Percentiles rank a stretch among this genome's conserved stretches.
Conservation (phyloP, 1,140 invertebrate genomes). For the Thaumatotibia leucotreta region DNA sequence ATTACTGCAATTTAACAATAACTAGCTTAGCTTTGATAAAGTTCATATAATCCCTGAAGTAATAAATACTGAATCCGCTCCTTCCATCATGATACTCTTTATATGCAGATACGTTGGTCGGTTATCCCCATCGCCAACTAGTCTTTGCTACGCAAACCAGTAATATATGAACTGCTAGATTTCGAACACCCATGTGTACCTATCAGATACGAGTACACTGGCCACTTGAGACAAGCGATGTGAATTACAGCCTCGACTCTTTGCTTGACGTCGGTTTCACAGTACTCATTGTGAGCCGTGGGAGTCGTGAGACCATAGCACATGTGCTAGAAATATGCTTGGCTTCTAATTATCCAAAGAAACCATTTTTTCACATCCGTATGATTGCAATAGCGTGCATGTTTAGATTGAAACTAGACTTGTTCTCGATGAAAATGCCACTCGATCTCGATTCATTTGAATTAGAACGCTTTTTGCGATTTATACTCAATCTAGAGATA, state of each 20-base stretch:
- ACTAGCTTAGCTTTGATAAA: no score
- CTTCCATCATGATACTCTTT: not conserved
- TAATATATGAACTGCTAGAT: not conserved
- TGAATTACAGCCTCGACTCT: not conserved
- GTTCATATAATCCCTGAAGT: no score
- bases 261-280: not conserved
- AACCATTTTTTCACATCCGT: not conserved
- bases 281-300: not conserved
- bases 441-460: not conserved
- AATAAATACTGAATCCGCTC: no score
- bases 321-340: not conserved
- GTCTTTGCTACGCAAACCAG: not conserved
- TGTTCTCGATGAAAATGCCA: not conserved
- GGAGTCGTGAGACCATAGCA: not conserved
- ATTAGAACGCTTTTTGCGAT: not conserved
- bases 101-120: not conserved
- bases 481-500: not conserved
- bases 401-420: not conserved
- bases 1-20: no score
- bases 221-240: not conserved
- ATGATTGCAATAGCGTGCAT: not conserved
- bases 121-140: not conserved
- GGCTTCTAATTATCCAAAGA: not conserved
- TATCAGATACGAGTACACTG: no score
- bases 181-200: not conserved